Conservation (phyloP, 2,797 vertebrate genomes). For the Typhlichthys eigenmanni region DNA sequence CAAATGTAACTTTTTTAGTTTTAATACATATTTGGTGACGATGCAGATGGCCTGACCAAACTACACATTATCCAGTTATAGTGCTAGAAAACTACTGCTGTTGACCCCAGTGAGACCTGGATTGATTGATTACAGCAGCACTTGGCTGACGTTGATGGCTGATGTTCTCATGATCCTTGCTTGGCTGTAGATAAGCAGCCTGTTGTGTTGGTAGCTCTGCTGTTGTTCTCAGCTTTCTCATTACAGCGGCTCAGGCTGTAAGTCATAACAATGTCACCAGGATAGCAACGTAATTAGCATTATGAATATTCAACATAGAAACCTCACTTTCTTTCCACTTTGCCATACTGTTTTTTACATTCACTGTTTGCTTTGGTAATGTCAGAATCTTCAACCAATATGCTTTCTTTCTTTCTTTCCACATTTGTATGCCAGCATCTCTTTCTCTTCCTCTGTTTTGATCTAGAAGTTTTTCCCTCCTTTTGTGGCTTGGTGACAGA, state of each 20-base stretch:
- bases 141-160: conserved; percentile 10
- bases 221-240: conserved; percentile 38
- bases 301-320: conserved; percentile 43
- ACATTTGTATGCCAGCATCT: conserved; percentile 3
- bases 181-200: conserved; percentile 21
- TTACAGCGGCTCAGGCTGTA: conserved; percentile 46
- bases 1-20: too few species aligned
- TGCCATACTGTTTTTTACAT: conserved; percentile 26
- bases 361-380: background rate
- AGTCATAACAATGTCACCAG: conserved; percentile 55
- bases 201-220: too few species aligned
- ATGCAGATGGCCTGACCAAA: too few species aligned
- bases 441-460: conserved; percentile 6
- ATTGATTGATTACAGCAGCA: conserved; percentile 14
- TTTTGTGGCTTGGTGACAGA: conserved; percentile 92
- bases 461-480: conserved; percentile 55
- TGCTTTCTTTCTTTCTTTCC: conserved; percentile 1
- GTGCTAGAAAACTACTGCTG: background rate
- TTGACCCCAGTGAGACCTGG: background rate
- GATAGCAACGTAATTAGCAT: conserved; percentile 57
- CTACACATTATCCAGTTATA: background rate
- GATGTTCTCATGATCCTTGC: conserved; percentile 14
- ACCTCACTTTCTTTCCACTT: conserved; percentile 26
- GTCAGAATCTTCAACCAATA: conserved; percentile 25
- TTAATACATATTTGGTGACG: too few species aligned